Percentiles rank a stretch among this genome's conserved stretches.
phyloP scores from a whole-genome alignment of 2,888 invertebrate species.

The Cataglyphis albicans region DNA sequence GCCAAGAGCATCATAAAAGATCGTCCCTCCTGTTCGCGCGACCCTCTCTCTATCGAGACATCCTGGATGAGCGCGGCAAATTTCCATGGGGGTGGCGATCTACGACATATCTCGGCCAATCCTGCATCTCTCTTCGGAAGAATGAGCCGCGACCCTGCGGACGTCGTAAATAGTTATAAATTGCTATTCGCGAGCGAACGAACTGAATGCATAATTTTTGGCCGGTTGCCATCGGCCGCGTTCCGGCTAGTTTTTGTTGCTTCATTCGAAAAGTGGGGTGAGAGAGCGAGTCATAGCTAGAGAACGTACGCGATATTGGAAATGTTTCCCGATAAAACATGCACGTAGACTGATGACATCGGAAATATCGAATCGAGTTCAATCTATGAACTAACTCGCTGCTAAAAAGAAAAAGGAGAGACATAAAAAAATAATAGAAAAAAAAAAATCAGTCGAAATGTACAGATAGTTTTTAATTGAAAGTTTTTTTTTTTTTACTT shows the following conservation, averaged over 20 bases:
- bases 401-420: conserved; percentile 13
- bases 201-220: conserved; percentile 74
- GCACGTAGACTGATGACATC: conserved; percentile 33
- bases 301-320: conserved; percentile 41
- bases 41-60: conserved; percentile 60
- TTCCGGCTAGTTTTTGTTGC: conserved; percentile 31
- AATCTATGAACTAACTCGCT: background rate
- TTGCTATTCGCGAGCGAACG: conserved; percentile 68
- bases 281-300: conserved; percentile 21
- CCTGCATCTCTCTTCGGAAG: conserved; percentile 61
- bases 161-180: conserved; percentile 73
- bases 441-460: background rate
- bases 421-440: background rate
- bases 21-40: conserved; percentile 55
- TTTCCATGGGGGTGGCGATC: conserved; percentile 57
- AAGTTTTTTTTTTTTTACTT: background rate
- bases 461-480: background rate
- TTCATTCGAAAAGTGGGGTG: conserved; percentile 1
- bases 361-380: conserved; percentile 37
- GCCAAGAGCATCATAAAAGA: conserved; percentile 84
- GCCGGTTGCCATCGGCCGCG: conserved; percentile 66
- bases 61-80: conserved; percentile 66
- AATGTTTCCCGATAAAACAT: conserved; percentile 50
- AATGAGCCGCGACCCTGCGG: conserved; percentile 58
- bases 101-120: conserved; percentile 68